Conservation (phyloP, 2,113 vertebrate genomes). For the Microcebus ravelobensis region DNA sequence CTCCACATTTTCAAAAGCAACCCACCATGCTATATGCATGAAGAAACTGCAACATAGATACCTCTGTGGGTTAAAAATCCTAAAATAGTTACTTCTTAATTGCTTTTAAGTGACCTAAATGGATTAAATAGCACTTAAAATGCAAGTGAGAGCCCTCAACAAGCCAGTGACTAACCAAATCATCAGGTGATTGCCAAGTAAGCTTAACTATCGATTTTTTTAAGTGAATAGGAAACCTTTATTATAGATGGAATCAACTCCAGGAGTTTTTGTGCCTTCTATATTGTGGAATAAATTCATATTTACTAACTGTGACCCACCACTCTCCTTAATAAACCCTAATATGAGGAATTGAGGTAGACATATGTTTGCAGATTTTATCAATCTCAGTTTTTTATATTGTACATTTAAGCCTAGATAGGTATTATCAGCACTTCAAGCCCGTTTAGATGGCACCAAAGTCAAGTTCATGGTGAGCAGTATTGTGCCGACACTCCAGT, state of each 20-base stretch:
- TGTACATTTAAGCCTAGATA: not conserved
- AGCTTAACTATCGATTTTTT: constrained; percentile 1
- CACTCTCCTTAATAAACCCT: constrained; percentile 39
- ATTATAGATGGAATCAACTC: not conserved
- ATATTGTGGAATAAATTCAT: constrained; percentile 48
- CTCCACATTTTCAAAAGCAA: not conserved
- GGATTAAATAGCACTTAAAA: constrained; percentile 50
- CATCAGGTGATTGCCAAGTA: not conserved
- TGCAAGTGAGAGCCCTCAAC: not conserved
- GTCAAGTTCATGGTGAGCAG: fast-evolving
- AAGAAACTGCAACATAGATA: constrained; percentile 25
- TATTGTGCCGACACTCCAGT: fast-evolving
- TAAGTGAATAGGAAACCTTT: not conserved
- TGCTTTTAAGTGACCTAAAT: constrained; percentile 22
- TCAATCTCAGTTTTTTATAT: fast-evolving
- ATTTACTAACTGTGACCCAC: constrained; percentile 2
- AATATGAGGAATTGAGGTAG: not conserved
- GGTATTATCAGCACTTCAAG: not conserved
- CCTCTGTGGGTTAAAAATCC: not conserved
- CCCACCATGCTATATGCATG: not conserved
- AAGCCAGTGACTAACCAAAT: not conserved
- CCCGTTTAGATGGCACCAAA: too few relatives aligned
- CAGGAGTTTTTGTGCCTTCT: constrained; percentile 31
- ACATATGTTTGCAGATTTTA: not conserved
- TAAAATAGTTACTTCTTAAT: constrained; percentile 28